Base-by-base conservation (phyloP, 2,888 invertebrate genomes). In the Omphaloscelis lunosa region DNA sequence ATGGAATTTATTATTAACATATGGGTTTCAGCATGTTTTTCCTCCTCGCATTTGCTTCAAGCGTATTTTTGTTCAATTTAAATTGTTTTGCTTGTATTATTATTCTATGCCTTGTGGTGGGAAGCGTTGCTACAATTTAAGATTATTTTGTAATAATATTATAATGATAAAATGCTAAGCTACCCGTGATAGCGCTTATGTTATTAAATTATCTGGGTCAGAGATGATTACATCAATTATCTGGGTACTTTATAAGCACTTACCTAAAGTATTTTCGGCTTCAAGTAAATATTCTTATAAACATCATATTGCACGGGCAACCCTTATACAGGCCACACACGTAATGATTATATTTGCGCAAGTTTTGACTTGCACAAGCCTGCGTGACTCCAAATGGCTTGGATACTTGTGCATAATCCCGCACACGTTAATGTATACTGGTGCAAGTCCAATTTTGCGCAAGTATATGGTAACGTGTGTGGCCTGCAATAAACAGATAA, bases 1-100 rank as follows among this genome's bases (percentile, higher is more conserved):
- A 86, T 79, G 73, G 73, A 77, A 85, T 86, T 75, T 85, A 81
- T 87, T 86, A 87, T 85, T 77, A 82, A 85, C 75, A 73, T 75
- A 66, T 63, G 72, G 71, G 74, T 83, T 80, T 83, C 75, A 56
- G 41, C 11, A 51, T 72, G 75, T 79, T 87, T 85, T 76, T 85
- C 71, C 86, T 78, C 78, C 34, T 71, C 45, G 67, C 7, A n/a
- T 83, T 71, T 45, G 68, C 41, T 58, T 45, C 34, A 51, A 71
- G 48, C 51, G 27, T 72, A 72, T 71, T 85, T 82, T 76, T 74
- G 82, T 81, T 65, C 17, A 70, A 70, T 71, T 85, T 59, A 4
- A 69, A 80, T 20, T 45, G 65, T 56, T 59, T 74, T 53, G 15
- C 39, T n/a, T 68, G 61, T 61, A 58, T 75, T 39, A 41, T 56